Conservation (phyloP, 2,888 invertebrate species). For the Neoaliturus tenellus region DNA sequence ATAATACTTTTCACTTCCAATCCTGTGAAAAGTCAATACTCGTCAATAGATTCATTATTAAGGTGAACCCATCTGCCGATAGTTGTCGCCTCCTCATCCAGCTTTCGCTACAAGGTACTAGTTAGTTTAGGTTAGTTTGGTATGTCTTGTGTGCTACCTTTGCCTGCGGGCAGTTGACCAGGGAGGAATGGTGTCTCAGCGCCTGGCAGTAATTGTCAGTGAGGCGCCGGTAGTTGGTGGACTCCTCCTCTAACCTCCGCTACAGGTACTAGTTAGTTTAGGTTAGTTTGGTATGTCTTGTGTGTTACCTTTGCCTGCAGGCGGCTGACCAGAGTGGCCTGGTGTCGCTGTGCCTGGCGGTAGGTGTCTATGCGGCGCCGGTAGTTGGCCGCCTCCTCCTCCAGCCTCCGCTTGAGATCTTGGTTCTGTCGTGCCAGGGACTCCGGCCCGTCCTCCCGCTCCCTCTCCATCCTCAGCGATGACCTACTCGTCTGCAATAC, state of each 20-base stretch:
- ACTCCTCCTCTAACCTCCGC: constrained; percentile 88
- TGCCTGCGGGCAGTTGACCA: constrained; percentile 94
- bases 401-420: constrained; percentile 86
- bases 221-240: constrained; percentile 84
- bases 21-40: too few species aligned
- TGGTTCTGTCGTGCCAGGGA: constrained; percentile 83
- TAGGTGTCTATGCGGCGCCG: constrained; percentile 88
- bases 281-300: too few species aligned
- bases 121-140: too few species aligned
- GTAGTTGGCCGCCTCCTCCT: constrained; percentile 88
- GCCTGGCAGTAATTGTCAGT: constrained; percentile 93
- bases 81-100: too few species aligned
- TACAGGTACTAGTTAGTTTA: too few species aligned
- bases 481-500: constrained; percentile 49
- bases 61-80: too few species aligned
- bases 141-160: constrained; percentile 86
- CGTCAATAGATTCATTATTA: too few species aligned
- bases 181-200: constrained; percentile 94
- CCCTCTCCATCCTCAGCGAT: constrained; percentile 57
- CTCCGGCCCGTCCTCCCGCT: constrained; percentile 69
- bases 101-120: too few species aligned
- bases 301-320: constrained; percentile 89
- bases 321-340: constrained; percentile 94
- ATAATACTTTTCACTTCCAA: too few species aligned
- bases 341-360: constrained; percentile 94